Evolutionary conservation across 2,888 invertebrate species (phyloP).

Genomic region (Aphidius colemani): DNA sequence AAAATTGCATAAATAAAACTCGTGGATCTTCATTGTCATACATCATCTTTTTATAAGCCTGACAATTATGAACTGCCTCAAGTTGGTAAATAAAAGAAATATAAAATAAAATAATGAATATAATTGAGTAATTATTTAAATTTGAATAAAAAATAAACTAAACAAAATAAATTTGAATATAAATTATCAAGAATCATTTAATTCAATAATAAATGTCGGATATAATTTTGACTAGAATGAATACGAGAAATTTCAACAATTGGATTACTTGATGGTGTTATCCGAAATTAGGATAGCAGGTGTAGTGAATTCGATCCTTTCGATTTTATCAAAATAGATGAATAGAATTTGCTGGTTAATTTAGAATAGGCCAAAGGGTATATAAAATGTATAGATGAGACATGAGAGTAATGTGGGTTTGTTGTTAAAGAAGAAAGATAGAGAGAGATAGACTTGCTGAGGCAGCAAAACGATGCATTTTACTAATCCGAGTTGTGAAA

Average conservation of each 20-base stretch:
- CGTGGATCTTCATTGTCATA: too few relatives aligned
- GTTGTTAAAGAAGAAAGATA: neutral
- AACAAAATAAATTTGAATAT: neutral
- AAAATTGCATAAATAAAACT: too few relatives aligned
- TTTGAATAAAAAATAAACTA: neutral
- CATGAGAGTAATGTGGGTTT: constrained; percentile 27
- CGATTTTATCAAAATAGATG: neutral
- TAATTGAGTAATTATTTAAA: neutral
- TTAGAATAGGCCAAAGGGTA: too few relatives aligned
- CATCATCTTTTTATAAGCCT: too few relatives aligned
- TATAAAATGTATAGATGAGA: too few relatives aligned
- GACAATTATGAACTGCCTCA: too few relatives aligned
- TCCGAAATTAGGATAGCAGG: constrained; percentile 32
- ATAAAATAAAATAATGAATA: neutral
- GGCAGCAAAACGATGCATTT: neutral
- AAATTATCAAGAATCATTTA: constrained; percentile 13
- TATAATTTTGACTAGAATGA: constrained; percentile 20
- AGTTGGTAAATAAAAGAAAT: too few relatives aligned
- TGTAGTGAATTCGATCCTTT: constrained; percentile 27
- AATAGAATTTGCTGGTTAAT: constrained; percentile 1
- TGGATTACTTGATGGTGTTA: constrained; percentile 28
- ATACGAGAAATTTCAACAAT: constrained; percentile 22
- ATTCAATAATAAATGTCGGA: constrained; percentile 18
- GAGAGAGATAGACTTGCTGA: neutral
- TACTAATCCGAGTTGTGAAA: constrained; percentile 15